Base-by-base conservation (phyloP, 2,888 invertebrate species). In the Tiphia femorata region DNA sequence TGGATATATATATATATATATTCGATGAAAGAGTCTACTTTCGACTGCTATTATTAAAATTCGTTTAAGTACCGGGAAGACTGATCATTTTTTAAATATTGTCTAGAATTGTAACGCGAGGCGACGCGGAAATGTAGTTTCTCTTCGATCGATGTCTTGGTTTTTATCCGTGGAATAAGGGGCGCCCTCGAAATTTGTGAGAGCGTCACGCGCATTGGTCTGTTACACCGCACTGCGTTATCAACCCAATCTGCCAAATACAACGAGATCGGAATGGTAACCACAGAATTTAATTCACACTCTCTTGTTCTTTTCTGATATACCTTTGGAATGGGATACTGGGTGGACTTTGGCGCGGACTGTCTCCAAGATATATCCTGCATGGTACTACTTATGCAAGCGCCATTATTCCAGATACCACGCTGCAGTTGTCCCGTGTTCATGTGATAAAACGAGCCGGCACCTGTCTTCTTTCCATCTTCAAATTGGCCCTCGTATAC, bases 401-500 rank as follows among this genome's bases (percentile, higher is more conserved):
- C 64, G 70, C 87, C 86, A n/a, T 84, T 64, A 2, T 72, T 58
- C 92, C 92, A 91, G 64, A 87, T 84, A 1, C 91, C 91, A 57
- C 88, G 87, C 73, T 91, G 91, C 62, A 89, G 75, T 76, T 90
- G 90, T 0, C 91, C 91, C 0, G 85, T 89, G 68, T 85, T 84
- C 73, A 90, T 77, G 76, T 90, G 90, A 73, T 88, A 89, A 79
- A 86, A 90, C 29, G 86, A 83, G 0, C 91, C 91, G n/a, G 84
- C 76, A 1, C 91, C 91, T 67, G 88, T 84, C 73, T 88, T 89
- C 49, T 84, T 66, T 62, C 88, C 87, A 4, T 83, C 71, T 25
- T 81, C 72, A 87, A 90, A 91, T 53, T 86, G 75, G 0, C 91
- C 92, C 81, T 90, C 90, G 75, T 89, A 91, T 42, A 90, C 85